Percentiles rank a stretch among this genome's conserved stretches.
Evolutionary conservation across 1,140 invertebrate genomes (phyloP).

Genomic region (Nymphalis io): DNA sequence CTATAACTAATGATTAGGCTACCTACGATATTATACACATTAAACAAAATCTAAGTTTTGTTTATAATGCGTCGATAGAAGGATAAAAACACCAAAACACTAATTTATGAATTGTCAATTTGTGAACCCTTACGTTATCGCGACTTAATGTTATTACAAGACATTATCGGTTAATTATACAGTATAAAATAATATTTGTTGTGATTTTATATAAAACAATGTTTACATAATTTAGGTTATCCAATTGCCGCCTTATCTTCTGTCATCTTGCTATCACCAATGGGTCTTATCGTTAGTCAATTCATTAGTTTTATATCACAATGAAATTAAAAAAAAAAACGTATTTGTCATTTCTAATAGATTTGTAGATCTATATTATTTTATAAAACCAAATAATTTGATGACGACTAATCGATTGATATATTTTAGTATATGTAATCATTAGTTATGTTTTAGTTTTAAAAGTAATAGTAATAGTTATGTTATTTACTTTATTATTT

Average conservation of each 20-base stretch:
- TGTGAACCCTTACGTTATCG: neutral
- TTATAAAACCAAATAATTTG: too few relatives aligned
- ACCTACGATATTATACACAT: too few relatives aligned
- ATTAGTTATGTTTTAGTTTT: neutral
- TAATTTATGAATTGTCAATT: neutral
- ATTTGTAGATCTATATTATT: too few relatives aligned
- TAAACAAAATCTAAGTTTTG: too few relatives aligned
- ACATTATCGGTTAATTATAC: neutral
- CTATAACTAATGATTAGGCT: too few relatives aligned
- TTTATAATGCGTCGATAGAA: too few relatives aligned
- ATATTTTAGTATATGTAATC: neutral
- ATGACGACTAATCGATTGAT: neutral
- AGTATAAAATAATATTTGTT: conserved; percentile 8
- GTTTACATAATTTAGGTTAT: neutral
- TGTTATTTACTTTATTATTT: neutral
- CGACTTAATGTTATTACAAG: neutral
- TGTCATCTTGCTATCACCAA: neutral
- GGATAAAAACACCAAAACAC: too few relatives aligned
- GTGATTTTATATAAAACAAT: conserved; percentile 17
- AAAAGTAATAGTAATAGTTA: neutral
- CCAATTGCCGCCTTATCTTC: neutral
- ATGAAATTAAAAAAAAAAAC: too few relatives aligned
- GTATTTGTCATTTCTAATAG: too few relatives aligned
- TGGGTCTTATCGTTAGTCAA: neutral
- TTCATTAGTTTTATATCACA: conserved; percentile 6